Conservation (phyloP, 2,888 invertebrate genomes). For the Neoascia interrupta region DNA sequence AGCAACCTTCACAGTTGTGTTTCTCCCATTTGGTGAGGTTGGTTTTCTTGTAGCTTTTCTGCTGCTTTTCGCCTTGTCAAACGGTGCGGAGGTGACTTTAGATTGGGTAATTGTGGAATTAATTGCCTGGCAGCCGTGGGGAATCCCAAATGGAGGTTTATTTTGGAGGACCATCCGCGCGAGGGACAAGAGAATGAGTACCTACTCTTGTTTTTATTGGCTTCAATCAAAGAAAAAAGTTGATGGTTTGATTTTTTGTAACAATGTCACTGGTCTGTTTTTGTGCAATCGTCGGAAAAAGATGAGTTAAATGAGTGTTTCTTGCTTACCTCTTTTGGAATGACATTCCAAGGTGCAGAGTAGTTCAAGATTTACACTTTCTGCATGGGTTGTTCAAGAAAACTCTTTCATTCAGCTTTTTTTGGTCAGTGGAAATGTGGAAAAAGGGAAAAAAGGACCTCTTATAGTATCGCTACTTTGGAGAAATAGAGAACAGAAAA, state of each 20-base stretch:
- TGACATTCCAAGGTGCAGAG: no score
- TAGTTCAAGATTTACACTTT: no score
- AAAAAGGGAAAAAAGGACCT: no score
- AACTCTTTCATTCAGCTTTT: no score
- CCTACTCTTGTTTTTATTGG: conserved; percentile 41
- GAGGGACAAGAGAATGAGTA: no score
- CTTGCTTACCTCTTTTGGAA: no score
- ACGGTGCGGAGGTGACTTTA: conserved; percentile 24
- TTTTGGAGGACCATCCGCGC: neutral
- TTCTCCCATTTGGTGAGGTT: conserved; percentile 1
- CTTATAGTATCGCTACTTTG: no score
- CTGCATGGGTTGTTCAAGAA: no score
- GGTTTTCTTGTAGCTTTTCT: neutral
- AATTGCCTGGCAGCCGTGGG: conserved; percentile 48
- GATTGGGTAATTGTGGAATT: conserved; percentile 54
- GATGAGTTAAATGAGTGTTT: no score
- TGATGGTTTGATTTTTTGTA: conserved; percentile 30
- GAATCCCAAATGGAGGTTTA: conserved; percentile 32
- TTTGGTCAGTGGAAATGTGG: no score
- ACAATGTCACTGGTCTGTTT: neutral
- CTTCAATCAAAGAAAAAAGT: conserved; percentile 22
- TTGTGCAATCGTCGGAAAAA: no score
- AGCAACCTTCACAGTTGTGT: conserved; percentile 41
- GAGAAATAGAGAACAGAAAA: no score
- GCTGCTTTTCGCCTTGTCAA: neutral